Conservation (phyloP, 2,113 vertebrate species). For the Hiodon alosoides region DNA sequence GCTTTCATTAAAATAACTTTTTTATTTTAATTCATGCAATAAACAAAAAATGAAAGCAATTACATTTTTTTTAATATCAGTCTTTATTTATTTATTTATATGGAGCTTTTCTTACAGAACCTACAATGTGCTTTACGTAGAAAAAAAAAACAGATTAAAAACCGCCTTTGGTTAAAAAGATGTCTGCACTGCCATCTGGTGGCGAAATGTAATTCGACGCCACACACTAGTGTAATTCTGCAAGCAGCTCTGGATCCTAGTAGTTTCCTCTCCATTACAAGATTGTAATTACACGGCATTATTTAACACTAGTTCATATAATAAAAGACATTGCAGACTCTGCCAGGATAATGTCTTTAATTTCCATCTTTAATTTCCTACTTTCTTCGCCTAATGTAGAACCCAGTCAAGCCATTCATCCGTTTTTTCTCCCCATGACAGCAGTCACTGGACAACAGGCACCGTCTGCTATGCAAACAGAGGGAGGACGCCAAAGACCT, state of each 20-base stretch:
- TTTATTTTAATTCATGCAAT: too few species aligned
- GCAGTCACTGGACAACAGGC: constrained; percentile 79
- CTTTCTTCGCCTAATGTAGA: too few species aligned
- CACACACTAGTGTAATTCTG: neutral
- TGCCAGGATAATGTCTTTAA: too few species aligned
- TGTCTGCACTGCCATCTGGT: constrained; percentile 61
- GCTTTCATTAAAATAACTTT: neutral
- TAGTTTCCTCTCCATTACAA: neutral
- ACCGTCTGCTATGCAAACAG: constrained; percentile 78
- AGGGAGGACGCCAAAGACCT: constrained; percentile 86
- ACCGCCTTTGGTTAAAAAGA: neutral
- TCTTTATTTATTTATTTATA: constrained; percentile 31
- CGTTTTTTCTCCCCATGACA: constrained; percentile 31
- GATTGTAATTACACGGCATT: neutral
- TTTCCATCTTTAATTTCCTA: neutral
- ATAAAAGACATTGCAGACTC: too few species aligned
- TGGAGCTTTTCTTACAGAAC: neutral
- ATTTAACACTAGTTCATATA: neutral
- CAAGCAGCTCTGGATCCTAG: neutral
- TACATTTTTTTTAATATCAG: neutral
- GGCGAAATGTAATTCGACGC: constrained; percentile 49
- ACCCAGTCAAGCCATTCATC: neutral
- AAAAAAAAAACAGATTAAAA: neutral
- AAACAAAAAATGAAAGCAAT: too few species aligned
- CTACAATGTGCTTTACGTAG: neutral